Base-by-base conservation (phyloP, 2,888 invertebrate genomes). In the Poecilus cupreus region DNA sequence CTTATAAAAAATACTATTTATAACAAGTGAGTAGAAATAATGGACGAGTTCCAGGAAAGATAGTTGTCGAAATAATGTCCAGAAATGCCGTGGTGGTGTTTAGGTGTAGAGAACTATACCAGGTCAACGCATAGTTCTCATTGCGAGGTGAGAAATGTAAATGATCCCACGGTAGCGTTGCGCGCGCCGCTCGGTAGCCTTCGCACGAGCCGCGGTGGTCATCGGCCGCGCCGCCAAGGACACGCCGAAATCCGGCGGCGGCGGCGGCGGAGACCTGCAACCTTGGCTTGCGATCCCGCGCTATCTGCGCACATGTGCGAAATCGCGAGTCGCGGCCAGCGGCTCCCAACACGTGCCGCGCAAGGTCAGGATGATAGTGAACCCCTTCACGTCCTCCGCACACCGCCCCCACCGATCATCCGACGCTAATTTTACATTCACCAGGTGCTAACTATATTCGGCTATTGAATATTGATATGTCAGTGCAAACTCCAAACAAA, bases 141-240 rank as follows among this genome's bases (percentile, higher is more conserved):
- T 13, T 43, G 43, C 51, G 11, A 13, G 39, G 64, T 68, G 39
- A 60, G 60, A 60, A 60, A 68, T 68, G 64, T 68, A 68, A 68
- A 68, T 68, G 64, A 68, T 68, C 64, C 64, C 64, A 68, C 64
- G 64, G 64, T 68, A 68, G 64, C 64, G 64, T 37, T 70, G 78
- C 43, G 78, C 43, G 37, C 26, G 24, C n/a, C 39, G 22, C 57
- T 37, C 39, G 49, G 60, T 70, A 68, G 79, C 79, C 79, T 79
- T 79, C 79, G 79, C 79, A 79, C 79, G 79, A 79, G 79, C 51
- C 18, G 43, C 37, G 37, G 64, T 79, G 79, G 79, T 79, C 79
- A 79, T 70, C 79, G 79, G 79, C 79, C 79, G 64, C 70, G 54
- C 70, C 64, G 49, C 70, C 46, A 79, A 79, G 79, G 79, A 79